Percentiles rank a stretch among this genome's conserved stretches.
Evolutionary conservation across 1,140 invertebrate genomes (phyloP).

Genomic region (Sipha flava): DNA sequence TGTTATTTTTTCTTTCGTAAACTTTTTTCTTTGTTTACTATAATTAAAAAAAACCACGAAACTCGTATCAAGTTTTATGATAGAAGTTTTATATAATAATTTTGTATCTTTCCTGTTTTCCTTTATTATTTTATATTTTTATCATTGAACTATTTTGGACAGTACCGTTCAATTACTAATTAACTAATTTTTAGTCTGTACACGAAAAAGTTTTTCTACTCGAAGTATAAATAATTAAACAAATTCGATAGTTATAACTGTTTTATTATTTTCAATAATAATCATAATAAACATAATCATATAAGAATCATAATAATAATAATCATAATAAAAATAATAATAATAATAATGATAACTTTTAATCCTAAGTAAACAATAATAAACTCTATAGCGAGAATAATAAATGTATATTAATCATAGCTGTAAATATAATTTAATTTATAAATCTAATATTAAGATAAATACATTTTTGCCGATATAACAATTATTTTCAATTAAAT

Average conservation of each 20-base stretch:
- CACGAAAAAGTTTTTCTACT: neutral
- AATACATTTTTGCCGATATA: conserved; percentile 18
- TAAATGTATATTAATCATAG: conserved; percentile 8
- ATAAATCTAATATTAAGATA: conserved; percentile 8
- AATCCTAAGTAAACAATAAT: conserved; percentile 22
- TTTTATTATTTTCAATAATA: neutral
- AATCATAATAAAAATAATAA: neutral
- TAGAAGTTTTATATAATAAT: neutral
- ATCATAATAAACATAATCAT: neutral
- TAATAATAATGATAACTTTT: neutral
- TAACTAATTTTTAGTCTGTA: neutral
- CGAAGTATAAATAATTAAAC: neutral
- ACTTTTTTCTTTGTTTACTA: neutral
- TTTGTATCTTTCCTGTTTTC: neutral
- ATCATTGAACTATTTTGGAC: neutral
- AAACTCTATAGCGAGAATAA: conserved; percentile 29
- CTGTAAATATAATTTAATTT: conserved; percentile 16
- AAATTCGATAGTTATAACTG: neutral
- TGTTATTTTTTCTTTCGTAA: too few relatives aligned
- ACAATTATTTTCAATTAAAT: conserved; percentile 23
- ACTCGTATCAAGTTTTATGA: neutral
- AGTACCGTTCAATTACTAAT: neutral
- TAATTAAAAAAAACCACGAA: neutral
- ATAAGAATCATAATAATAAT: neutral
- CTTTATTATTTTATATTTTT: neutral